These are phyloP conservation scores for Lophius americanus DNA, from an alignment of 2,797 vertebrate species.

Conservation along the genomic window DNA sequence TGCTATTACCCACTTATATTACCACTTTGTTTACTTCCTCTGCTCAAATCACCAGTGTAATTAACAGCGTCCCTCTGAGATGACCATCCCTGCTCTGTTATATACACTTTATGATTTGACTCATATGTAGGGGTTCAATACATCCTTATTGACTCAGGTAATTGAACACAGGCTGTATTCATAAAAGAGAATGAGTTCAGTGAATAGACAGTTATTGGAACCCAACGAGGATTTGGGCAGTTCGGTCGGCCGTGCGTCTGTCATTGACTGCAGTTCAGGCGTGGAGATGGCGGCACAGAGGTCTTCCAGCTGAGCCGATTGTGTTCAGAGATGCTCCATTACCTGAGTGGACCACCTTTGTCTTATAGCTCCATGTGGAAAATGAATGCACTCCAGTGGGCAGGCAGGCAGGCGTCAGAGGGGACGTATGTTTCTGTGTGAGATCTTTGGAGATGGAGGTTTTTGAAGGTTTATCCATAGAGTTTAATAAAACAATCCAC, in stretches of 20 bases:
- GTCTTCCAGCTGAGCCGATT: conserved; percentile 62
- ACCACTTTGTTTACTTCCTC: conserved; percentile 73
- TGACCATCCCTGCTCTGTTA: conserved; percentile 58
- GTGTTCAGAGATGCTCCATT: conserved; percentile 55
- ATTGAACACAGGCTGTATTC: conserved; percentile 72
- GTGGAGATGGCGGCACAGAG: conserved; percentile 60
- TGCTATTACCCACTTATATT: conserved; percentile 66
- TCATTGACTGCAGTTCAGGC: conserved; percentile 69
- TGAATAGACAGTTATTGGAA: conserved; percentile 59
- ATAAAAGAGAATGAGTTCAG: conserved; percentile 56
- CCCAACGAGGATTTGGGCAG: conserved; percentile 26
- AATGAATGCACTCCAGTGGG: conserved; percentile 60
- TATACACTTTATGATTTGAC: conserved; percentile 78
- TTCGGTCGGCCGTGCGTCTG: conserved; percentile 45
- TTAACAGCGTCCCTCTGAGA: conserved; percentile 61
- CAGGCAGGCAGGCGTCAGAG: conserved; percentile 29
- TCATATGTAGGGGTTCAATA: conserved; percentile 75
- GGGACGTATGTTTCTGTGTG: conserved; percentile 23
- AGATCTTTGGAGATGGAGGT: conserved; percentile 1
- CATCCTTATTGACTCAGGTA: conserved; percentile 75
- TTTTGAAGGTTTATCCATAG: conserved; percentile 27
- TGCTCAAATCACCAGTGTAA: conserved; percentile 66
- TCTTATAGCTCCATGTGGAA: conserved; percentile 60
- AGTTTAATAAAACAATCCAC: conserved; percentile 34
- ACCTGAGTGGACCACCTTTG: conserved; percentile 65